These are phyloP conservation scores for Sesamia nonagrioides DNA, from an alignment of 1,140 invertebrate genomes.

Conservation along the genomic window DNA sequence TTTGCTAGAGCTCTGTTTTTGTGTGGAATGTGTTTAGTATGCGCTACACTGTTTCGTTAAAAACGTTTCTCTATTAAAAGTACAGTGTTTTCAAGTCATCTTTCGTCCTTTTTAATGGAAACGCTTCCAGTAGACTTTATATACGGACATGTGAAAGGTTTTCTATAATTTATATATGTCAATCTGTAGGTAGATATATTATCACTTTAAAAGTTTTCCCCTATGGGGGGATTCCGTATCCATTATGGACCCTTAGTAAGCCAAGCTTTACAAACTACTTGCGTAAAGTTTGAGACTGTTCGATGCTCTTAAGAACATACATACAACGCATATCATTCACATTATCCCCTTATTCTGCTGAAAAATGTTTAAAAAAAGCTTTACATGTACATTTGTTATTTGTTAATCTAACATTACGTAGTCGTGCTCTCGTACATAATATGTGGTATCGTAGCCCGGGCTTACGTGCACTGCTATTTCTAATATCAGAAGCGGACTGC, in stretches of 20 bases:
- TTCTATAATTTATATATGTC: slow-evolving; percentile 8
- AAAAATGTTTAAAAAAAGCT: background rate
- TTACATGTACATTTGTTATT: background rate
- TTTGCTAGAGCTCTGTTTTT: slow-evolving; percentile 4
- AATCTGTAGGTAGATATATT: slow-evolving; percentile 1
- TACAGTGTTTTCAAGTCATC: background rate
- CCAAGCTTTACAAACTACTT: background rate
- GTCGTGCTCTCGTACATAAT: slow-evolving; percentile 5
- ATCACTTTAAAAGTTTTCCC: slow-evolving; percentile 1
- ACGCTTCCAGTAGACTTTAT: slow-evolving; percentile 12
- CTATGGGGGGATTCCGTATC: slow-evolving; percentile 18
- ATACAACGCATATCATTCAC: too few species aligned
- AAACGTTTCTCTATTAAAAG: slow-evolving; percentile 4
- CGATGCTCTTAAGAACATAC: too few species aligned
- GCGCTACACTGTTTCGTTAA: background rate
- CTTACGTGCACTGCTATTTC: slow-evolving; percentile 35
- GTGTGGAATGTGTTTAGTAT: slow-evolving; percentile 17
- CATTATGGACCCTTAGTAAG: background rate
- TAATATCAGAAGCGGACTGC: slow-evolving; percentile 50
- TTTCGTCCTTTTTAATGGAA: background rate
- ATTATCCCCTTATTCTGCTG: background rate
- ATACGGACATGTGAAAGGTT: background rate
- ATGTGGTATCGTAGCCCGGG: background rate
- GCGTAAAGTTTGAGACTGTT: background rate
- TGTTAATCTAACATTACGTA: slow-evolving; percentile 3